Conservation (phyloP, 2,113 vertebrate genomes). For the Vulpes vulpes region DNA sequence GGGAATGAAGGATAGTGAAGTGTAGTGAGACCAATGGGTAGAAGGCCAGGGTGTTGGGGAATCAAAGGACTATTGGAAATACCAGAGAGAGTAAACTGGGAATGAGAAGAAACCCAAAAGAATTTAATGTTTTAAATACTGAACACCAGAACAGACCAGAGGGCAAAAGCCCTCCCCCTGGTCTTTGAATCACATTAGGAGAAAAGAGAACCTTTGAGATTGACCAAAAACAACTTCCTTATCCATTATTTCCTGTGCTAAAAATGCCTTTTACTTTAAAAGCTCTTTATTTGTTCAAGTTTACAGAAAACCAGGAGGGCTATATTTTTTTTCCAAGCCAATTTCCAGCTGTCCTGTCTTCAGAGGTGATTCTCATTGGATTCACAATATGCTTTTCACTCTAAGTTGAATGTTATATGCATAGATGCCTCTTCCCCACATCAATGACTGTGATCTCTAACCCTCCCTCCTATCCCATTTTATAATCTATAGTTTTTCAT, state of each 20-base stretch:
- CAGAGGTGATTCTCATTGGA: not conserved
- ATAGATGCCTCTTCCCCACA: not conserved
- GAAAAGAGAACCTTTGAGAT: not conserved
- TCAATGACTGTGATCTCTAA: not conserved
- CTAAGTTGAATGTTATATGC: not conserved
- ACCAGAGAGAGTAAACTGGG: not conserved
- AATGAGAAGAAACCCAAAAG: not conserved
- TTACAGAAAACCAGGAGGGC: not conserved
- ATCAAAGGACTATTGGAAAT: not conserved
- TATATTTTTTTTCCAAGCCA: not conserved
- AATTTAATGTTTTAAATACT: not conserved
- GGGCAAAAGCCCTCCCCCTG: not conserved
- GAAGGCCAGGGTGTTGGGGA: not conserved
- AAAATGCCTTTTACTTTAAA: slow-evolving; percentile 23
- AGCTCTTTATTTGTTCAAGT: not conserved
- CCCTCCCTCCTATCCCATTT: not conserved
- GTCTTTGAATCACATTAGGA: not conserved
- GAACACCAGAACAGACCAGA: not conserved
- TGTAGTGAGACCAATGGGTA: not conserved
- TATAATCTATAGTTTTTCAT: not conserved
- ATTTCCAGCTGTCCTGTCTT: not conserved
- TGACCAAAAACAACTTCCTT: not conserved
- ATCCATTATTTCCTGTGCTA: not conserved
- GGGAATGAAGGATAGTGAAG: not conserved
- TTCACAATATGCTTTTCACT: not conserved